Evolutionary conservation across 2,888 invertebrate genomes (phyloP), one percentile per base, ranked within the genome.

Genomic region (Spodoptera picta): DNA sequence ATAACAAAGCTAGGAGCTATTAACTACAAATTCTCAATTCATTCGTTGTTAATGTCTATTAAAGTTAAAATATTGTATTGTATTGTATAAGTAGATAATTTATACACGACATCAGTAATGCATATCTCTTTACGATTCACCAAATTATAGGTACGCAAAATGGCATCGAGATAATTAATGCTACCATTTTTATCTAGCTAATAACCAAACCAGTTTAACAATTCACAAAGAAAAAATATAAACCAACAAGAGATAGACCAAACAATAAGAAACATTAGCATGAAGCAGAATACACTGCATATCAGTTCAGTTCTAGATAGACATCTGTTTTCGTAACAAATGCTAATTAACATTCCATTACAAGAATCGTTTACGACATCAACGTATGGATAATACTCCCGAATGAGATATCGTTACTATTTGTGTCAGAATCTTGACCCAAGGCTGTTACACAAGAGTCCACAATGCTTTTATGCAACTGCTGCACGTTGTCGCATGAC

Each of bases 401-500:
- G 69, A 83, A 83, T 86, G 84, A 84, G 72, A 80, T 84, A 87
- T 86, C 83, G 79, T 74, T 85, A 81, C 89, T 85, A 86, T 86
- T 86, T 87, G 77, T 75, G 83, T 86, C 84, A 77, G 84, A 87
- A 82, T 84, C 87, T 86, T 86, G 86, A 83, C 86, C 86, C 84
- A 85, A 81, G 76, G 76, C 80, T 67, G 84, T 92, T 91, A 84
- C 88, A 88, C 88, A 91, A 92, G 83, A 75, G 73, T 75, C 80
- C 80, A 82, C 79, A 79, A 75, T 73, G 75, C 70, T 67, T 83
- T 87, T 86, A 88, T 88, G 87, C 88, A 88, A 89, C 86, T 84
- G 83, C 82, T 81, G 76, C 82, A 82, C 83, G 83, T 79, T 80
- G 84, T 83, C 83, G 87, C 86, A 87, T 92, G 91, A 92, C 92